Percentiles rank a stretch among this genome's conserved stretches.
Conservation (phyloP, 2,797 vertebrate species). For the Monodelphis domestica region DNA sequence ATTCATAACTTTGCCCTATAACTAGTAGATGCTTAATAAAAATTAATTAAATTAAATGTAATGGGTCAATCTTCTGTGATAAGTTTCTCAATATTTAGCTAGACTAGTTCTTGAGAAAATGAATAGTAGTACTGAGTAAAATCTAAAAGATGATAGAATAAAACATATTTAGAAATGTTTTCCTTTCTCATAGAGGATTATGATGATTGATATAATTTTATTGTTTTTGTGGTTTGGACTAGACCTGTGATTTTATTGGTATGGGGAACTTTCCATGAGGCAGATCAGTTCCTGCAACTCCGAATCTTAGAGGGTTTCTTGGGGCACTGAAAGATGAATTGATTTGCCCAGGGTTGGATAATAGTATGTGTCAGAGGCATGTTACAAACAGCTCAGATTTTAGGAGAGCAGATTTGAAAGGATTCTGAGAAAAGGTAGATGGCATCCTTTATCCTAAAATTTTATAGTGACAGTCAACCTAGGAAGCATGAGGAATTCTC, state of each 20-base stretch:
- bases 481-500: background rate
- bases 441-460: background rate
- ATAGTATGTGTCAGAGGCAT: background rate
- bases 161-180: background rate
- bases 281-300: background rate
- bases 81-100: background rate
- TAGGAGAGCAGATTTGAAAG: background rate
- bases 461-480: background rate
- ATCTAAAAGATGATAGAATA: background rate
- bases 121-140: background rate
- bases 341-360: background rate
- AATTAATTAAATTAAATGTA: background rate
- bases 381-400: background rate
- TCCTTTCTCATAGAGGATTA: background rate
- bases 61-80: background rate
- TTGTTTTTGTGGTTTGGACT: background rate
- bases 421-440: background rate
- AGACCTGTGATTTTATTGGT: background rate
- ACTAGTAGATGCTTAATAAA: background rate
- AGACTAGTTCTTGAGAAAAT: background rate
- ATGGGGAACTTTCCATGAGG: background rate
- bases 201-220: background rate
- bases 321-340: background rate
- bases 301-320: background rate
- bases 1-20: background rate